Conservation (phyloP, 2,888 invertebrate species). For the Ctena decussata region DNA sequence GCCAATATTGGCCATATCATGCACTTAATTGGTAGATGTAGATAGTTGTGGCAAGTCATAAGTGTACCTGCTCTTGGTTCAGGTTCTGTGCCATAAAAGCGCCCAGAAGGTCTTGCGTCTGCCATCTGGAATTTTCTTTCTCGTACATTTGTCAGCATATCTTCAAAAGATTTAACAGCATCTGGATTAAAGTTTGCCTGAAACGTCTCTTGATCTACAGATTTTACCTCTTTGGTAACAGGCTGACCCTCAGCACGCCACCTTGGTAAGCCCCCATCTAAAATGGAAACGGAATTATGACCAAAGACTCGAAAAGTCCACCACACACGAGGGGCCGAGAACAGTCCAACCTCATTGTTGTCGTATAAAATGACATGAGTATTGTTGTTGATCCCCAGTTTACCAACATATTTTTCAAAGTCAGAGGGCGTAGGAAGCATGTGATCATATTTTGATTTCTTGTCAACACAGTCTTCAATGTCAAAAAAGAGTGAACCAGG, state of each 20-base stretch:
- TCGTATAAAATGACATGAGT: slow-evolving; percentile 85
- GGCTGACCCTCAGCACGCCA: slow-evolving; percentile 75
- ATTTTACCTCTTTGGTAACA: slow-evolving; percentile 56
- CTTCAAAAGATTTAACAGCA: slow-evolving; percentile 78
- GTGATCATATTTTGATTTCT: slow-evolving; percentile 73
- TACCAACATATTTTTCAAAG: slow-evolving; percentile 82
- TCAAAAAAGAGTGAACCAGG: slow-evolving; percentile 84
- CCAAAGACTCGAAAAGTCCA: slow-evolving; percentile 84
- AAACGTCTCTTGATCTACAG: slow-evolving; percentile 62
- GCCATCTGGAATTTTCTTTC: slow-evolving; percentile 72
- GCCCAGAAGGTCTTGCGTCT: slow-evolving; percentile 81
- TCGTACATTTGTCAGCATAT: slow-evolving; percentile 77
- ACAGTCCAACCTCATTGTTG: slow-evolving; percentile 75
- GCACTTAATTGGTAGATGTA: no score
- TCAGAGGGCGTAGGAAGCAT: slow-evolving; percentile 78
- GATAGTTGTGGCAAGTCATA: not conserved
- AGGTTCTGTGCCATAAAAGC: slow-evolving; percentile 82
- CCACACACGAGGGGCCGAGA: slow-evolving; percentile 83
- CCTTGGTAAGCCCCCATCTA: slow-evolving; percentile 82
- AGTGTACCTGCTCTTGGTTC: slow-evolving; percentile 83
- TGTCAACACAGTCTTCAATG: slow-evolving; percentile 83
- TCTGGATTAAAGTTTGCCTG: slow-evolving; percentile 67
- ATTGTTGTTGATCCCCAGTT: slow-evolving; percentile 80
- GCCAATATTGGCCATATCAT: no score
- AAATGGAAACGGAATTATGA: slow-evolving; percentile 78